Evolutionary conservation across 2,888 invertebrate species (phyloP), one percentile per base, ranked within the genome.

Genomic region (Lymantria dispar): DNA sequence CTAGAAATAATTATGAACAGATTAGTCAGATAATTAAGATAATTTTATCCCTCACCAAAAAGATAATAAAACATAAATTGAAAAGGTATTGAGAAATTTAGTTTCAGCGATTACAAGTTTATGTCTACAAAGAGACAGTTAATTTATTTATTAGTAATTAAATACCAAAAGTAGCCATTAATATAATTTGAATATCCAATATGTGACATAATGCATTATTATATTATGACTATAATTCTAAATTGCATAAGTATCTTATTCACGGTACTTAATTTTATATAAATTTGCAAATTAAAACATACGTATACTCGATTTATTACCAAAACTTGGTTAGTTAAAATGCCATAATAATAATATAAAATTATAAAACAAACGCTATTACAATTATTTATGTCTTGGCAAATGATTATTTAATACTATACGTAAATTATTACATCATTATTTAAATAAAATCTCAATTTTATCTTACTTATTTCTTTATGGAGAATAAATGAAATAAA

Each of bases 311-410:
- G 9, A 43, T 38, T 43, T 14, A 38, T 9, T 43, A 29, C 9
- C 14, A 43, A 38, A 48, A 43, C 7, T 36, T 14, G 43, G 30
- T 43, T 37, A 46, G 36, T 33, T 47, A 41, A n/a, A 9, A 36
- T 8, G 5, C 11, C 8, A 22, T 42, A 15, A 33, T 29, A 13
- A 1, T 43, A 22, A 22, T 36, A 12, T 8, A 43, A 38, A 15
- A 22, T 22, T 11, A 36, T 22, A 5, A 36, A 36, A 36, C 7
- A 36, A 36, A 36, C 5, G 36, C 11, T 11, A 36, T 36, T 36
- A 36, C 11, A 11, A 36, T 5, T 11, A 36, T 11, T 36, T 36
- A 36, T 36, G 9, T 36, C 7, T 36, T 36, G 36, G 36, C 9
- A 36, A 36, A 36, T 36, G 22, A 36, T 11, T 11, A 36, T 36